A percentile compares a stretch with the other conserved stretches of the same genome.
Evolutionary conservation across 2,113 vertebrate genomes (phyloP).

Genomic region (Labeo rohita): DNA sequence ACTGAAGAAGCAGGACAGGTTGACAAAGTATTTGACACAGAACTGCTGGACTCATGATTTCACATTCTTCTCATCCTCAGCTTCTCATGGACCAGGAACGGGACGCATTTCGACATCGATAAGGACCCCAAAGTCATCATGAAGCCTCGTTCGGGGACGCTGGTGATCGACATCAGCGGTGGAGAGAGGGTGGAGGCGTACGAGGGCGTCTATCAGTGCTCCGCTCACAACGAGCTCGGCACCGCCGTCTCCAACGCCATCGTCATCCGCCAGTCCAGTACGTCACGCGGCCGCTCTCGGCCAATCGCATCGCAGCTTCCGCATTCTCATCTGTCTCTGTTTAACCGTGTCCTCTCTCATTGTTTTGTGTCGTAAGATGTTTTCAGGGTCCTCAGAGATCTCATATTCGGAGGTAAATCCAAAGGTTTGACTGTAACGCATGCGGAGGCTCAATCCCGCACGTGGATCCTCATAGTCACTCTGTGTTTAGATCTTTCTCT

Average conservation of each 20-base stretch:
- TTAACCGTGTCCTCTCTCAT: neutral
- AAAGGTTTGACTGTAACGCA: slow-evolving; percentile 50
- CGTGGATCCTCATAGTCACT: neutral
- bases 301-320: neutral
- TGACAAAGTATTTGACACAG: too few relatives aligned
- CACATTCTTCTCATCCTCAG: slow-evolving; percentile 65
- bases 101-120: slow-evolving; percentile 93
- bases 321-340: neutral
- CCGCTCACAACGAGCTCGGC: slow-evolving; percentile 89
- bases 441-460: slow-evolving; percentile 38
- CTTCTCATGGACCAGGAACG: slow-evolving; percentile 95
- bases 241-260: slow-evolving; percentile 92
- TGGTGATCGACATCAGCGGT: slow-evolving; percentile 89
- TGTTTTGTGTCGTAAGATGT: slow-evolving; percentile 60
- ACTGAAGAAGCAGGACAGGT: too few relatives aligned
- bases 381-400: slow-evolving; percentile 67
- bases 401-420: slow-evolving; percentile 69
- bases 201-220: slow-evolving; percentile 94
- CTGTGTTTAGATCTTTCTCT: too few relatives aligned
- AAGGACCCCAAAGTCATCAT: slow-evolving; percentile 89
- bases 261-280: slow-evolving; percentile 91
- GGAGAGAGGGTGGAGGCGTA: slow-evolving; percentile 88
- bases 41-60: too few relatives aligned
- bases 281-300: neutral
- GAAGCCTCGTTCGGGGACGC: slow-evolving; percentile 89